Percentiles rank a stretch among this genome's conserved stretches.
Evolutionary conservation across 2,113 vertebrate genomes (phyloP).

Genomic region (Percina caprodes): DNA sequence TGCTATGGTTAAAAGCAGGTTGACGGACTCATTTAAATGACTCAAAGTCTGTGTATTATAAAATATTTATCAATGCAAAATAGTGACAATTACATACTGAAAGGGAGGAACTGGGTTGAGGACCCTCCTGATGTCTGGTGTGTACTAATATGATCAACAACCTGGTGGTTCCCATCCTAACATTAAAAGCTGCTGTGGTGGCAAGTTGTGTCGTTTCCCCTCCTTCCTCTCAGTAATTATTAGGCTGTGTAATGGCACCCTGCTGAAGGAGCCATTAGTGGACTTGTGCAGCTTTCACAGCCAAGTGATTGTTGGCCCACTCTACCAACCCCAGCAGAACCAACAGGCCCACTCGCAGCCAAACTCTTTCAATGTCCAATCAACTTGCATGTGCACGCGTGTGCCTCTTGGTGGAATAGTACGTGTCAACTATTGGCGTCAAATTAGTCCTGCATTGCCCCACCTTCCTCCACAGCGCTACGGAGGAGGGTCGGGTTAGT

Average conservation of each 20-base stretch:
- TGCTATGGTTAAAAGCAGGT: not conserved
- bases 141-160: not conserved
- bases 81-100: not conserved
- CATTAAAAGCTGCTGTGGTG: constrained; percentile 6
- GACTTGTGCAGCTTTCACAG: constrained; percentile 17
- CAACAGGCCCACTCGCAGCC: constrained; percentile 3
- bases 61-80: not conserved
- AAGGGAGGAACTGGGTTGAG: not conserved
- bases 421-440: too few relatives aligned
- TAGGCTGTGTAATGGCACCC: constrained; percentile 45
- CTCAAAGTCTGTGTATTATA: too few relatives aligned
- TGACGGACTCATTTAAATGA: too few relatives aligned
- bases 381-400: not conserved
- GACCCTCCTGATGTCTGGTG: not conserved
- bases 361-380: constrained; percentile 25
- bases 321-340: constrained; percentile 36
- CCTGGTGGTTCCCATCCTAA: constrained; percentile 1
- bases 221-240: constrained; percentile 52
- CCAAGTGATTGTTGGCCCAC: not conserved
- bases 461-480: too few relatives aligned
- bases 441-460: too few relatives aligned
- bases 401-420: not conserved
- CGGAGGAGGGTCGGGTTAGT: too few relatives aligned
- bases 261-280: constrained; percentile 47
- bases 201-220: not conserved